Evolutionary conservation across 2,888 invertebrate species (phyloP), one percentile per base, ranked within the genome.

Genomic region (Standfussiana lucernea): DNA sequence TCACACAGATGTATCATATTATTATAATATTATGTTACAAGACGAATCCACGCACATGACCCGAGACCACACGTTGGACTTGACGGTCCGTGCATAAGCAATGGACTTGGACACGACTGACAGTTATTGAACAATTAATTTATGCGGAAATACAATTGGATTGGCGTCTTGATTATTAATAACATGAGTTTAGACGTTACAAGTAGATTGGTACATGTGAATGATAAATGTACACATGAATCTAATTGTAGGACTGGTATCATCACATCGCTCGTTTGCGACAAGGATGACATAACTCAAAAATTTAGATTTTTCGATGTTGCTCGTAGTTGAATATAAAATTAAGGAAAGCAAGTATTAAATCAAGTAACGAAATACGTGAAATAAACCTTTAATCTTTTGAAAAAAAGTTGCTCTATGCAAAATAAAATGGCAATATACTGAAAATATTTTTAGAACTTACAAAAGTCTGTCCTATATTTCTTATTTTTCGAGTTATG

Each of bases 71-170:
- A 53, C 59, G 18, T 59, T 66, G 59, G 24, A 83, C 37, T 53
- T 59, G 65, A 72, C 45, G 53, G 37, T 15, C 71, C 83, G 65
- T 80, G 83, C 65, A 72, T 80, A 66, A 72, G 66, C 71, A 83
- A 83, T 83, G 71, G 65, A 61, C n/a, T 66, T 83, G 66, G 65
- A 61, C 35, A 71, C 40, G 40, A 32, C 72, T 37, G 78, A 66
- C 83, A 71, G 83, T 61, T 80, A 80, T 83, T 78, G 78, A 66
- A 61, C 45, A 66, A 80, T 82, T 77, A 83, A 80, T 83, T 83
- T 83, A 80, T 80, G 78, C 78, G 4, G 11, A 21, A 64, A 56
- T 64, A 42, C 65, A 53, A 77, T 83, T 83, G 65, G 45, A 66
- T 71, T 83, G 78, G 50, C 66, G 78, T 72, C 79, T 80, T 80